These are phyloP conservation scores for Petaurus breviceps DNA, from an alignment of 2,113 vertebrate genomes.

Conservation along the genomic window DNA sequence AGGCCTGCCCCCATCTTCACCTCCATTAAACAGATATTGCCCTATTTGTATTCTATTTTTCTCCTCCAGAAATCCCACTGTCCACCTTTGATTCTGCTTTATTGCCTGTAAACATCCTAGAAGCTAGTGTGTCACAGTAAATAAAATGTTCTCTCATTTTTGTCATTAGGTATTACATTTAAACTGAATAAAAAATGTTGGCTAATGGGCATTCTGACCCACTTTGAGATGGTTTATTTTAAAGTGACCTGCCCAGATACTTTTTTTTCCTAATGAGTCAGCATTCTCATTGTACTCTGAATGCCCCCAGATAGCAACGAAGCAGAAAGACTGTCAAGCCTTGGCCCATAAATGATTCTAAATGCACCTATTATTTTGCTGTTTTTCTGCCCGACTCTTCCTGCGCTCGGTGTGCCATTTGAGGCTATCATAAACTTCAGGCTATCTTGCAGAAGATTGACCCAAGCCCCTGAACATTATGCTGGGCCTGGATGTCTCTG, in stretches of 20 bases:
- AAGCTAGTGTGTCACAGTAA: conserved; percentile 36
- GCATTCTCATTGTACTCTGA: conserved; percentile 45
- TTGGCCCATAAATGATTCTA: conserved; percentile 73
- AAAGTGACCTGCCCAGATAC: not conserved
- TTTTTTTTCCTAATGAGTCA: conserved; percentile 63
- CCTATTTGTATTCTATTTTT: conserved; percentile 31
- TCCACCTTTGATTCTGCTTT: not conserved
- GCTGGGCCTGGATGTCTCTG: conserved; percentile 56
- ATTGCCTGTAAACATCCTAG: not conserved
- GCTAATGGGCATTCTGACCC: conserved; percentile 14
- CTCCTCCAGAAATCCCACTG: conserved; percentile 23
- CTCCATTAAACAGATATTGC: conserved; percentile 6
- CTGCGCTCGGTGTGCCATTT: conserved; percentile 62
- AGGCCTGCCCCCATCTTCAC: conserved; percentile 56
- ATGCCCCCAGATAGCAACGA: conserved; percentile 70
- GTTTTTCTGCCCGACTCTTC: conserved; percentile 63
- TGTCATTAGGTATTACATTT: conserved; percentile 45
- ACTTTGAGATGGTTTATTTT: conserved; percentile 68
- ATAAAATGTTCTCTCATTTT: conserved; percentile 52
- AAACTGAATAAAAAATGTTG: conserved; percentile 65
- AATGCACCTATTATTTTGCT: conserved; percentile 81
- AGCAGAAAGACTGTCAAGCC: conserved; percentile 73
- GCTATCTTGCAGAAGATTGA: conserved; percentile 48
- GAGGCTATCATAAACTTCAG: conserved; percentile 57
- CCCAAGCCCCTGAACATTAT: not conserved